These are phyloP conservation scores for Chrysolina americana DNA, from an alignment of 2,888 invertebrate genomes.

Conservation along the genomic window DNA sequence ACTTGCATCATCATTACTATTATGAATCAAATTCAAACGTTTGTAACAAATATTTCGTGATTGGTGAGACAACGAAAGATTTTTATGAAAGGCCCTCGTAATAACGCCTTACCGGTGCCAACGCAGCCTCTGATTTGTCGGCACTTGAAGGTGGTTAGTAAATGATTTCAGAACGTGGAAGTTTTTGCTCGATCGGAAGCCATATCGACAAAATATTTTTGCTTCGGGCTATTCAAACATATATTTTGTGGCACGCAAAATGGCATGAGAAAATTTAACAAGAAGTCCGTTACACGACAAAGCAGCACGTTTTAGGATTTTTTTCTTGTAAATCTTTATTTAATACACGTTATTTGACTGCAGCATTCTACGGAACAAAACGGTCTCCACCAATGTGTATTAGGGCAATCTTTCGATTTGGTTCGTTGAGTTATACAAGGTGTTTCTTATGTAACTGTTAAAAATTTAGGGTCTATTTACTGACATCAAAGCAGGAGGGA, in stretches of 20 bases:
- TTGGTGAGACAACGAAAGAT: neutral
- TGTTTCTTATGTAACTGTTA: too few relatives aligned
- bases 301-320: conserved; percentile 9
- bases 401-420: neutral
- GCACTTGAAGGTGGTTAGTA: conserved; percentile 18
- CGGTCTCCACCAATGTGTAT: neutral
- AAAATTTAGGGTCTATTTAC: too few relatives aligned
- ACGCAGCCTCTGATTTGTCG: conserved; percentile 2
- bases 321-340: neutral
- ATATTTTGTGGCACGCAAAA: conserved; percentile 24
- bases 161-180: conserved; percentile 12
- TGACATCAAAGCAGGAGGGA: too few relatives aligned
- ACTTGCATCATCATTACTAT: too few relatives aligned
- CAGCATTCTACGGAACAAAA: neutral
- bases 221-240: conserved; percentile 13
- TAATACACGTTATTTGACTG: conserved; percentile 17
- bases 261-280: conserved; percentile 19
- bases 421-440: too few relatives aligned
- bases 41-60: too few relatives aligned
- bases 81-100: neutral
- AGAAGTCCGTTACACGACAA: conserved; percentile 17
- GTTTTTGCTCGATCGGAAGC: conserved; percentile 19
- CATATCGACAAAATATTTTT: conserved; percentile 17
- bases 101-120: neutral
- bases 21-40: too few relatives aligned